phyloP scores from a whole-genome alignment of 2,797 vertebrate species.

The Apogon talboti region DNA sequence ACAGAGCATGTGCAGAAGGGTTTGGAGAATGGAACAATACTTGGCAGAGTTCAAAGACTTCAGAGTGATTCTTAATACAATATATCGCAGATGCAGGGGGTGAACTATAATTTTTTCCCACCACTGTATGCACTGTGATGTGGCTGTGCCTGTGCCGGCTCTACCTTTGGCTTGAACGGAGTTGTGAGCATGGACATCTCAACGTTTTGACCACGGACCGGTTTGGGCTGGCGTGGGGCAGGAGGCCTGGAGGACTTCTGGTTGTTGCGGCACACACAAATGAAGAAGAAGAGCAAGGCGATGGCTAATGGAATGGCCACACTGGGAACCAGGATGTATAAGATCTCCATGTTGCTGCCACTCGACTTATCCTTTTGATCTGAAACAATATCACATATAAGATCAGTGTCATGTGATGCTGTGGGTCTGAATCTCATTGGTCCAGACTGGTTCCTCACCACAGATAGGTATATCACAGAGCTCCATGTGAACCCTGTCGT shows the following conservation, averaged over 20 bases:
- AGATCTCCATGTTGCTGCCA: slow-evolving; percentile 92
- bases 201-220: slow-evolving; percentile 94
- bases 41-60: too few relatives aligned
- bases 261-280: slow-evolving; percentile 98
- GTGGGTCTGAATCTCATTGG: background rate
- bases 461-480: slow-evolving; percentile 94
- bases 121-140: background rate
- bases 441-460: slow-evolving; percentile 80
- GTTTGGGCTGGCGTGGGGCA: slow-evolving; percentile 91
- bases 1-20: too few relatives aligned
- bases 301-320: slow-evolving; percentile 95
- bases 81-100: too few relatives aligned
- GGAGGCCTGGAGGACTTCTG: slow-evolving; percentile 92
- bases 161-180: slow-evolving; percentile 94
- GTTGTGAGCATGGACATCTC: slow-evolving; percentile 98
- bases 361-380: slow-evolving; percentile 90
- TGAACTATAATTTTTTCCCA: too few relatives aligned
- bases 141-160: background rate
- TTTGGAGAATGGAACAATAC: too few relatives aligned
- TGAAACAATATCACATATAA: slow-evolving; percentile 52
- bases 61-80: too few relatives aligned
- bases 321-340: slow-evolving; percentile 97
- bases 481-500: slow-evolving; percentile 92
- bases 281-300: slow-evolving; percentile 96
- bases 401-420: background rate